phyloP scores from a whole-genome alignment of 64 coral and sea anemone genomes.

The Montipora cactus region DNA sequence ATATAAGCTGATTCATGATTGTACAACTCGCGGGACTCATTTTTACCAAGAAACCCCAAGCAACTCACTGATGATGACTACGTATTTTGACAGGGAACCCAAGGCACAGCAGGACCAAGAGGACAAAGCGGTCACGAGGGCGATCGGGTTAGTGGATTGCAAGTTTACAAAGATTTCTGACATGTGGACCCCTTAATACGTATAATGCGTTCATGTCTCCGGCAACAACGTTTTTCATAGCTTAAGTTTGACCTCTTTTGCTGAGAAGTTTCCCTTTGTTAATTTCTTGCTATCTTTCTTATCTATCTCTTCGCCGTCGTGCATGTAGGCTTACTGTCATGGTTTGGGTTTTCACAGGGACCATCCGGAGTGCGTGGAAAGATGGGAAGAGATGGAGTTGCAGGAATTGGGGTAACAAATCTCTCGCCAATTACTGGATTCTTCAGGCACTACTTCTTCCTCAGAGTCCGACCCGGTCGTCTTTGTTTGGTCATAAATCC shows the following conservation, averaged over 20 bases:
- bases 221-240: no score
- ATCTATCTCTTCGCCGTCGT: background rate
- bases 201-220: no score
- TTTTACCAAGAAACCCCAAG: background rate
- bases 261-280: no score
- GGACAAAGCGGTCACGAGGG: background rate
- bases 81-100: background rate
- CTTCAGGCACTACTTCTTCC: no score
- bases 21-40: no score
- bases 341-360: background rate
- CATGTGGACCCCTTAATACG: no score
- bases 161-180: no score
- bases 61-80: background rate
- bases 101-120: background rate
- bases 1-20: no score
- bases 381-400: constrained; percentile 33
- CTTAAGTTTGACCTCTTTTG: no score
- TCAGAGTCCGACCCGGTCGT: background rate
- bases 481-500: background rate
- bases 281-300: background rate
- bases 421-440: no score
- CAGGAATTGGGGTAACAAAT: constrained; percentile 25
- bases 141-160: constrained; percentile 1
- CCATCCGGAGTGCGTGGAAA: constrained; percentile 25
- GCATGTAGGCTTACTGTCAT: background rate